Evolutionary conservation across 2,888 invertebrate species (phyloP).

Genomic region (Chalcis sispes): DNA sequence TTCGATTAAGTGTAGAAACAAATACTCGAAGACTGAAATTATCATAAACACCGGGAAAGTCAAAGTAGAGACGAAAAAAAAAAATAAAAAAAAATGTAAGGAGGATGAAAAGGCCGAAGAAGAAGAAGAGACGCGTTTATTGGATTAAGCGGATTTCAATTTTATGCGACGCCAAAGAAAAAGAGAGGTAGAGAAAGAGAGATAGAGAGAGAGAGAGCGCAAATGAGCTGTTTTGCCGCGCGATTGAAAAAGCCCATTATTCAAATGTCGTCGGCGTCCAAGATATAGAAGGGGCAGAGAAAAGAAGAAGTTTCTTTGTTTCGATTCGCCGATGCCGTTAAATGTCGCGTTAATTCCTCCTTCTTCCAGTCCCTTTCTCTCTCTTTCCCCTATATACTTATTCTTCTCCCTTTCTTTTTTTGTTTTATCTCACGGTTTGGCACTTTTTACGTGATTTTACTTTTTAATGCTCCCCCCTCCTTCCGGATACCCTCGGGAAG

Average conservation of each 20-base stretch:
- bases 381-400: not conserved
- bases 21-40: not conserved
- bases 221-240: constrained; percentile 53
- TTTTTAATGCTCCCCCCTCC: constrained; percentile 55
- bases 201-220: no score
- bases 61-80: not conserved
- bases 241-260: constrained; percentile 58
- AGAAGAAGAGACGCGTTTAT: constrained; percentile 43
- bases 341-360: constrained; percentile 55
- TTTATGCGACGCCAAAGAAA: constrained; percentile 49
- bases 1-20: not conserved
- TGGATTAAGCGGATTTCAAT: constrained; percentile 57
- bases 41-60: not conserved
- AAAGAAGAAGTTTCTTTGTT: constrained; percentile 44
- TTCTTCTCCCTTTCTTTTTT: not conserved
- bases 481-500: constrained; percentile 4
- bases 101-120: no score
- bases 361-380: not conserved
- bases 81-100: no score
- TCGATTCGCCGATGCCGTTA: constrained; percentile 42
- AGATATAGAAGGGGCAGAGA: not conserved
- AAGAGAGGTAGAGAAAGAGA: no score
- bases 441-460: constrained; percentile 56
- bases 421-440: not conserved
- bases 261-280: constrained; percentile 50